Evolutionary conservation across 1,140 invertebrate species (phyloP).

Genomic region (Pachyrhynchus sulphureomaculatus): DNA sequence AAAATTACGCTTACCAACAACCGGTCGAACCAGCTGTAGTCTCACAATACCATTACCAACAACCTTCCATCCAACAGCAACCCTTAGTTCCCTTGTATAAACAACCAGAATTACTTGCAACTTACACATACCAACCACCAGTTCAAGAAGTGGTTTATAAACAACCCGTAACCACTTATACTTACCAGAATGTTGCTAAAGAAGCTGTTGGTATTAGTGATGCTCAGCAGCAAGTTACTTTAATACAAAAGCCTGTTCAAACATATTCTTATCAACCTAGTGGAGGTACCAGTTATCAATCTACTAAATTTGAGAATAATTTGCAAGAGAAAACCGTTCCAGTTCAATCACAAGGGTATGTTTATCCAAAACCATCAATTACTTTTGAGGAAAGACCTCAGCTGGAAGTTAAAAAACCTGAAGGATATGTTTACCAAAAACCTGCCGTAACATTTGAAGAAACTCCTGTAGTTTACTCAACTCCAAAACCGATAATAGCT

Average conservation of each 20-base stretch:
- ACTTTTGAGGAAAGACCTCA: constrained; percentile 48
- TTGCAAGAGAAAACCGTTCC: not conserved
- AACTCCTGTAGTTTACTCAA: not conserved
- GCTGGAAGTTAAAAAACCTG: too few species aligned
- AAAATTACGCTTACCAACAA: constrained; percentile 4
- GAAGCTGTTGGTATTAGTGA: constrained; percentile 11
- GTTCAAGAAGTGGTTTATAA: constrained; percentile 1
- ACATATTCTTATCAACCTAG: not conserved
- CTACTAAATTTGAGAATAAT: constrained; percentile 2
- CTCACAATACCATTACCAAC: constrained; percentile 9
- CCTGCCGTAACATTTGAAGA: not conserved
- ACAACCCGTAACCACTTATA: constrained; percentile 10
- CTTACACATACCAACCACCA: constrained; percentile 9
- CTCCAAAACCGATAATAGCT: too few species aligned
- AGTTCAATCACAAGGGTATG: constrained; percentile 43
- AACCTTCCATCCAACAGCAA: not conserved
- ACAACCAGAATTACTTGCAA: constrained; percentile 12
- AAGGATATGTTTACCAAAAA: not conserved
- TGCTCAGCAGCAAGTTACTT: not conserved
- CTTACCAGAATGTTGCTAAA: constrained; percentile 17
- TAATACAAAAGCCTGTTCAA: not conserved
- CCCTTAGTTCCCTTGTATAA: constrained; percentile 1
- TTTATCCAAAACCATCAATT: constrained; percentile 52
- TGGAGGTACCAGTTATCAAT: constrained; percentile 2
- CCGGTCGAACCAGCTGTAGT: not conserved